Base-by-base conservation (phyloP, 2,888 invertebrate genomes). In the Microdon myrmicae region DNA sequence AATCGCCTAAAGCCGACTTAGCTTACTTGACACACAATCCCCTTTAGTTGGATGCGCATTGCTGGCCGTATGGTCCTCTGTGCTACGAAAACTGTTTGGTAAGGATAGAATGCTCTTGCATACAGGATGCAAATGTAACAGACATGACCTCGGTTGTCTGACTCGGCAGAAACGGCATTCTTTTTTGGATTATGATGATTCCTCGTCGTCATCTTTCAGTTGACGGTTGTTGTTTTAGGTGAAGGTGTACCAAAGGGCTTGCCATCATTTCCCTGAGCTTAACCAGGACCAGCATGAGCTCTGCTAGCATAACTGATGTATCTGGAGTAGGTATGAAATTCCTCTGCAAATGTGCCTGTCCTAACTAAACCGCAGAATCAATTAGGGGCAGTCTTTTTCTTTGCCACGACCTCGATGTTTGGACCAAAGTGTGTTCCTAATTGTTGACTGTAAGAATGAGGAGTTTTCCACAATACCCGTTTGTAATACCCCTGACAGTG, bases 151-250 rank as follows among this genome's bases (percentile, higher is more conserved):
- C 64, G 47, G 53, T 64, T 58, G 58, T 49, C 41, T 64, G 51
- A 58, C 51, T 31, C 45, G 41, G 64, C 58, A 58, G 51, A 53
- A 56, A 58, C 51, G 58, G 23, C 64, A 64, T 58, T 51, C 64
- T 51, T 64, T n/a, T 58, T 47, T 20, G 58, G 64, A 58, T 64
- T 64, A 64, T 64, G 64, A 64, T 64, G 58, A 58, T 41, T 41
- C 45, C 44, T 19, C 47, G 51, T 64, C 54, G 43, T 43, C 43
- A 14, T 41, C 28, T 9, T 29, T n/a, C n/a, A n/a, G n/a, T n/a
- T n/a, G n/a, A n/a, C n/a, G 20, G 16, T 38, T 9, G 10, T 37
- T 17, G 13, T 32, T 9, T 16, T 31, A 12, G 32, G 17, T 23
- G 48, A 55, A 48, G 55, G 55, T 53, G 59, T 26, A n/a, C n/a